Evolutionary conservation across 2,113 vertebrate genomes (phyloP).

Genomic region (Dicentrarchus labrax): DNA sequence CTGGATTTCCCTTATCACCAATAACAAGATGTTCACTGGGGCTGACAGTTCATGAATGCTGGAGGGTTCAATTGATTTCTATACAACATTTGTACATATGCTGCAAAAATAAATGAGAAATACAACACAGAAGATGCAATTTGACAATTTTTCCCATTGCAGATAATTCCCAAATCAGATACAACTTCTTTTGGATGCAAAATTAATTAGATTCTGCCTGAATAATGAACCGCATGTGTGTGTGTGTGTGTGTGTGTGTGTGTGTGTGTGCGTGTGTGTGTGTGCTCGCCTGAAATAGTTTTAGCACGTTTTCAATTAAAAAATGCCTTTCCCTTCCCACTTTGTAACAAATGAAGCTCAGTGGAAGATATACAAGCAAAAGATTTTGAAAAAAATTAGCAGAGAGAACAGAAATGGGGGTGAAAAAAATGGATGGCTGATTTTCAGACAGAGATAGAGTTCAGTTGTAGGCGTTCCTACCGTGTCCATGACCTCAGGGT

Average conservation of each 20-base stretch:
- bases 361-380: conserved; percentile 26
- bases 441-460: conserved; percentile 30
- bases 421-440: background rate
- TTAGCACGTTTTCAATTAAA: conserved; percentile 50
- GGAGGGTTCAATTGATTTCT: conserved; percentile 54
- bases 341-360: conserved; percentile 29
- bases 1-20: conserved; percentile 67
- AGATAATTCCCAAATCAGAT: conserved; percentile 55
- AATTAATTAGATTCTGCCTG: conserved; percentile 62
- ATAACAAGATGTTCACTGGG: conserved; percentile 63
- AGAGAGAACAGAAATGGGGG: background rate
- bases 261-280: background rate
- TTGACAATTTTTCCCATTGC: conserved; percentile 26
- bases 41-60: conserved; percentile 59
- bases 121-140: conserved; percentile 22
- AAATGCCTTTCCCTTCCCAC: background rate
- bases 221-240: conserved; percentile 24
- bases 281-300: conserved; percentile 20
- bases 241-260: background rate
- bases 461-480: conserved; percentile 18
- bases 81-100: conserved; percentile 32
- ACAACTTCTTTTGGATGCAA: conserved; percentile 21
- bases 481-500: conserved; percentile 51
- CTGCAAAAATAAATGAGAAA: conserved; percentile 32
- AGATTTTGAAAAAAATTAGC: background rate